Percentiles rank a stretch among this genome's conserved stretches.
phyloP scores from a whole-genome alignment of 2,797 vertebrate genomes.

The Cirrhinus molitorella region DNA sequence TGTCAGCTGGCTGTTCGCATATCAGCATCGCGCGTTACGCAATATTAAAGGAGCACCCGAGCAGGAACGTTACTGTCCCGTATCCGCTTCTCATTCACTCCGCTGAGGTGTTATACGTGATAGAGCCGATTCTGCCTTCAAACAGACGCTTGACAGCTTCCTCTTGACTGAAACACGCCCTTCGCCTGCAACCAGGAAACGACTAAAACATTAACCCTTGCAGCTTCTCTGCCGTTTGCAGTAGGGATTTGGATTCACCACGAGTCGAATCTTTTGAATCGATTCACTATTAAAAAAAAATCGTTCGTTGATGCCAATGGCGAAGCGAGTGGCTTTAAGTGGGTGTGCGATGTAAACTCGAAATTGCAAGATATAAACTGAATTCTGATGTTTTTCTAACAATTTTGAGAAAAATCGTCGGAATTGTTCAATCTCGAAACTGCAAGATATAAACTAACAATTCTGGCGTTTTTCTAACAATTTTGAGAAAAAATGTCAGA shows the following conservation, averaged over 20 bases:
- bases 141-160: slow-evolving; percentile 6
- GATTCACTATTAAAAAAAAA: background rate
- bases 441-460: too few species aligned
- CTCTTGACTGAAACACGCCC: slow-evolving; percentile 33
- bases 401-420: too few species aligned
- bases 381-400: too few species aligned
- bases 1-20: slow-evolving; percentile 6
- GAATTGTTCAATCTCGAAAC: too few species aligned
- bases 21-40: slow-evolving; percentile 14
- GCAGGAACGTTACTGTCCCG: background rate
- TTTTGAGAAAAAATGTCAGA: too few species aligned
- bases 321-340: too few species aligned
- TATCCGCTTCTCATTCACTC: slow-evolving; percentile 20
- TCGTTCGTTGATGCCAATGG: background rate
- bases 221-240: background rate
- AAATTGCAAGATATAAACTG: too few species aligned
- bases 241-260: background rate
- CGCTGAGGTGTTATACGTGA: background rate
- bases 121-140: background rate
- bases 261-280: background rate
- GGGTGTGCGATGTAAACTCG: too few species aligned
- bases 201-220: slow-evolving; percentile 28
- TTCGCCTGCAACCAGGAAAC: slow-evolving; percentile 30
- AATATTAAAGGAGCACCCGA: slow-evolving; percentile 27
- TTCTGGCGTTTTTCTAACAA: too few species aligned